These are phyloP conservation scores for Zosterops pallidus DNA, from an alignment of 2,113 vertebrate genomes.

Conservation along the genomic window DNA sequence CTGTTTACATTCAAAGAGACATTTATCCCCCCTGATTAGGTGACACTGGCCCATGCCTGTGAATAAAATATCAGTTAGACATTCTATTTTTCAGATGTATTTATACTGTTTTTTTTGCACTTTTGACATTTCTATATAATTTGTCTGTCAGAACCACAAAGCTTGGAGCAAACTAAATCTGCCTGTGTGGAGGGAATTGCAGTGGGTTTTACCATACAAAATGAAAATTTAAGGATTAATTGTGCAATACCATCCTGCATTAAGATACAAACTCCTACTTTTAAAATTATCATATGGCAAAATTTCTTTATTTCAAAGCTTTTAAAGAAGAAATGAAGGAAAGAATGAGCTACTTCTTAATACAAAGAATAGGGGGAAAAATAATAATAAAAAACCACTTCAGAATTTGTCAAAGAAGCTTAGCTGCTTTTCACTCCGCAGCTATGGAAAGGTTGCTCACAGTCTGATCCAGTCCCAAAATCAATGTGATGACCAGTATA, in stretches of 20 bases:
- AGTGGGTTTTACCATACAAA: background rate
- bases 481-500: background rate
- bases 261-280: background rate
- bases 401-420: background rate
- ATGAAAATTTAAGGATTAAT: background rate
- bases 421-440: background rate
- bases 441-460: background rate
- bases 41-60: background rate
- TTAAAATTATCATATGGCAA: background rate
- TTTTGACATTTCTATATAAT: background rate
- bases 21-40: background rate
- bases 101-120: constrained; percentile 6
- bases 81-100: background rate
- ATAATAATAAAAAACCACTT: background rate
- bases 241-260: background rate
- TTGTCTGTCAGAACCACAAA: constrained; percentile 26
- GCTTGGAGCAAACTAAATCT: background rate
- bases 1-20: background rate
- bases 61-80: constrained; percentile 17
- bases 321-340: background rate
- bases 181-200: background rate
- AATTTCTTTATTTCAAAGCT: background rate
- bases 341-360: background rate
- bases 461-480: background rate
- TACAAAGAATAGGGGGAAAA: background rate